Conservation (phyloP, 2,888 invertebrate species). For the Synanthedon formicaeformis region DNA sequence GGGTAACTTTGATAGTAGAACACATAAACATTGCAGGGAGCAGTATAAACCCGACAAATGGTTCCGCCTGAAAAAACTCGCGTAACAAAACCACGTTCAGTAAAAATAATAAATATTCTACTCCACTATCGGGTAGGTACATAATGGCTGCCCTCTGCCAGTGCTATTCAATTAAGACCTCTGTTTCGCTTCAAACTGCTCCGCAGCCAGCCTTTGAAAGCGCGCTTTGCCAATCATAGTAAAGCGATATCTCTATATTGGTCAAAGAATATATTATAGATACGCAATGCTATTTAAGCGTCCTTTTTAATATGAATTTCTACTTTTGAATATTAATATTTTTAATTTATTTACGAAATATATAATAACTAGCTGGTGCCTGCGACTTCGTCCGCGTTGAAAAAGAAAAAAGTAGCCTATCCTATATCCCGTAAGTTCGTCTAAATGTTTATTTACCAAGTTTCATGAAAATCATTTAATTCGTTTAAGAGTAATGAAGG, state of each 20-base stretch:
- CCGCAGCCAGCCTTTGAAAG: neutral
- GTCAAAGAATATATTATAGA: neutral
- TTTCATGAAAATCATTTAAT: too few species aligned
- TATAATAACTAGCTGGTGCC: too few species aligned
- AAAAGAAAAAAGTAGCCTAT: too few species aligned
- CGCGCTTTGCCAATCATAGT: neutral
- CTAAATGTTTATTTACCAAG: too few species aligned
- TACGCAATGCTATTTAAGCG: too few species aligned
- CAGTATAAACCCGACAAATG: neutral
- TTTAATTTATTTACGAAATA: too few species aligned
- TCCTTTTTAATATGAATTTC: neutral
- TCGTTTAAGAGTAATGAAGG: too few species aligned
- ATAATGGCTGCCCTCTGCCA: constrained; percentile 1
- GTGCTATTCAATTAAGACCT: neutral
- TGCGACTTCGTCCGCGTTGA: too few species aligned
- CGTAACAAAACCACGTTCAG: neutral
- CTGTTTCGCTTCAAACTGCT: neutral
- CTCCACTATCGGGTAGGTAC: neutral
- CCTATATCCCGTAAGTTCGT: too few species aligned
- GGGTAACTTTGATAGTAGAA: too few species aligned
- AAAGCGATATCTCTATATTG: neutral
- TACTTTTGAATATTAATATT: neutral
- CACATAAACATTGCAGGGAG: neutral
- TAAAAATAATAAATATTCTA: constrained; percentile 3
- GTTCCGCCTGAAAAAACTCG: neutral